phyloP scores from a whole-genome alignment of 2,113 vertebrate genomes.

The Gallinago undulata region DNA sequence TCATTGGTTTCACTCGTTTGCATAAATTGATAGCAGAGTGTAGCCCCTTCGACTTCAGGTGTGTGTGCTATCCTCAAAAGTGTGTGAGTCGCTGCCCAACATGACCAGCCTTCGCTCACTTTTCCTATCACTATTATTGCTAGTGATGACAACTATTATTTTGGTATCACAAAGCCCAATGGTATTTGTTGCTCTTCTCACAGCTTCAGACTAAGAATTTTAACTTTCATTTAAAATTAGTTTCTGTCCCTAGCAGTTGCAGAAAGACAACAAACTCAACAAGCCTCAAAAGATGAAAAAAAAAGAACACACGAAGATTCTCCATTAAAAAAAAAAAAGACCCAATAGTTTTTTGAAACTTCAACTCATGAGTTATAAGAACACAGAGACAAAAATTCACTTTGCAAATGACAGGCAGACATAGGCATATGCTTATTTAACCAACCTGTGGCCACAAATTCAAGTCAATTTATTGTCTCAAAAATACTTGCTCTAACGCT shows the following conservation, averaged over 20 bases:
- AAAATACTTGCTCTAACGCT: not conserved
- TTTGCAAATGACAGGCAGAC: not conserved
- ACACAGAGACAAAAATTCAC: not conserved
- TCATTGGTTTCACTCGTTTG: not conserved
- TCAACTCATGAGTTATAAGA: not conserved
- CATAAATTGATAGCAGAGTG: not conserved
- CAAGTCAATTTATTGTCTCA: not conserved
- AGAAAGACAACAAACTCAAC: not conserved
- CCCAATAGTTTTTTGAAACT: not conserved
- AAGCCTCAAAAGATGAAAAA: not conserved
- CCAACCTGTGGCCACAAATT: not conserved
- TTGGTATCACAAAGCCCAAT: not conserved
- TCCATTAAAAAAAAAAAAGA: not conserved
- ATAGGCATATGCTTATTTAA: not conserved
- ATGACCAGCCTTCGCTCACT: not conserved
- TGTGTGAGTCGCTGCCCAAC: not conserved
- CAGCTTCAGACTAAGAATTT: not conserved
- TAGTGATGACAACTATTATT: not conserved
- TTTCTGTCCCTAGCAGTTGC: not conserved
- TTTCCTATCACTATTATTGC: not conserved
- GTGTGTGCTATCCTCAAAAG: not conserved
- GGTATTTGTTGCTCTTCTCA: not conserved
- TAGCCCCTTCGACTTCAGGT: not conserved
- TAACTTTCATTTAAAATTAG: not conserved
- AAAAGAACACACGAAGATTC: not conserved